Evolutionary conservation across 2,113 vertebrate genomes (phyloP).

Genomic region (Seriola aureovittata): DNA sequence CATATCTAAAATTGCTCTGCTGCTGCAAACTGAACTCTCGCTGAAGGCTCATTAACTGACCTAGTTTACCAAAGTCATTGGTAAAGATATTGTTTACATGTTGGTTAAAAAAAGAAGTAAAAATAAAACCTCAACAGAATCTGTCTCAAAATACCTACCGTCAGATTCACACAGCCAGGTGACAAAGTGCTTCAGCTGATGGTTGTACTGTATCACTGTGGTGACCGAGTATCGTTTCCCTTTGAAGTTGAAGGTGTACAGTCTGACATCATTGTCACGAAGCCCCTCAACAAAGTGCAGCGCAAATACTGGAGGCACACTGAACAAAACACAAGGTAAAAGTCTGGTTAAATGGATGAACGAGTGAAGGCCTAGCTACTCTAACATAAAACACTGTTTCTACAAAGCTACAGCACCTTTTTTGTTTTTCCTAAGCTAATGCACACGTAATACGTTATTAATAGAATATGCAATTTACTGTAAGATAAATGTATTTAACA

Average conservation of each 20-base stretch:
- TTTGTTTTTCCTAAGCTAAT: background rate
- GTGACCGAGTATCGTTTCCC: conserved; percentile 84
- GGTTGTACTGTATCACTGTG: conserved; percentile 88
- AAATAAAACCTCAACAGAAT: background rate
- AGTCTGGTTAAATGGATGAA: background rate
- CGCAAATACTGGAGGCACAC: conserved; percentile 88
- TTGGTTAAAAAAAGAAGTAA: background rate
- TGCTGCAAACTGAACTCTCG: background rate
- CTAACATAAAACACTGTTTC: background rate
- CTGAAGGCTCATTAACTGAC: background rate
- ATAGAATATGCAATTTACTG: background rate
- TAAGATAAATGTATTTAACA: background rate
- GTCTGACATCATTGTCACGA: conserved; percentile 83
- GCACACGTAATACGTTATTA: background rate
- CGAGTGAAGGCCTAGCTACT: background rate
- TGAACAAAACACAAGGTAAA: conserved; percentile 68
- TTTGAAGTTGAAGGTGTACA: conserved; percentile 88
- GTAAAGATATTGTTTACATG: background rate
- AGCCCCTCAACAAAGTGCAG: conserved; percentile 94
- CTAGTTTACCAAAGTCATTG: background rate
- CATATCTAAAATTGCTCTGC: background rate
- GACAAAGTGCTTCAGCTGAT: conserved; percentile 88
- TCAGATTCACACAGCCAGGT: conserved; percentile 88
- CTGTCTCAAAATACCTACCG: conserved; percentile 82
- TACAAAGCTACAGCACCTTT: background rate